phyloP scores from a whole-genome alignment of 1,140 invertebrate genomes.

The Onthophagus taurus region DNA sequence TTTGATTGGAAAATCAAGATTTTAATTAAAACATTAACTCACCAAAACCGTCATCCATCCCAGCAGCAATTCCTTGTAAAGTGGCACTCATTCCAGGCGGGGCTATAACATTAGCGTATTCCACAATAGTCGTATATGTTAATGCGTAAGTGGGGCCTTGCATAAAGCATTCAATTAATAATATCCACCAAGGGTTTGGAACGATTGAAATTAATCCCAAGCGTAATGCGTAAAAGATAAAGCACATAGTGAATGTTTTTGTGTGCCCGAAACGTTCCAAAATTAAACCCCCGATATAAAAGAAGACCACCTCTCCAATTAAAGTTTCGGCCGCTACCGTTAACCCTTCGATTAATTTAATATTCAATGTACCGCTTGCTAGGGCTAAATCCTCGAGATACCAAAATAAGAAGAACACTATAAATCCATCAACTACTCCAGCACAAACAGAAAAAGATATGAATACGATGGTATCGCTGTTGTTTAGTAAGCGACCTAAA shows the following conservation, averaged over 20 bases:
- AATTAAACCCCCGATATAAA: conserved; percentile 62
- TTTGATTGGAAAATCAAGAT: conserved; percentile 4
- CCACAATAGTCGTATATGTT: conserved; percentile 67
- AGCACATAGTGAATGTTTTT: conserved; percentile 59
- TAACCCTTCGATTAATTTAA: conserved; percentile 66
- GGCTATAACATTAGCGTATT: conserved; percentile 62
- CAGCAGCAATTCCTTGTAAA: conserved; percentile 71
- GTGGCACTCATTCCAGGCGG: conserved; percentile 71
- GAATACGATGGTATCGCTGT: conserved; percentile 54
- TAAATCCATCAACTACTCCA: conserved; percentile 65
- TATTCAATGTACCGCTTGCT: conserved; percentile 46
- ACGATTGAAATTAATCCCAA: conserved; percentile 59
- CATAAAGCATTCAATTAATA: conserved; percentile 60
- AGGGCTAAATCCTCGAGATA: conserved; percentile 64
- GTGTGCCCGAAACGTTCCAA: conserved; percentile 60
- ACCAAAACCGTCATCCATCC: conserved; percentile 73
- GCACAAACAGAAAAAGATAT: conserved; percentile 58
- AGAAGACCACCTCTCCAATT: conserved; percentile 64
- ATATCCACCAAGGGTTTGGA: conserved; percentile 61
- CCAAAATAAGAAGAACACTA: conserved; percentile 74
- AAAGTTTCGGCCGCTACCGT: conserved; percentile 65
- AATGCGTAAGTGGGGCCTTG: conserved; percentile 72
- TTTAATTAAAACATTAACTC: conserved; percentile 26
- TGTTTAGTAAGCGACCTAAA: conserved; percentile 46
- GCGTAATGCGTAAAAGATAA: conserved; percentile 57